Conservation (phyloP, 2,113 vertebrate species). For the Odocoileus hemionus region DNA sequence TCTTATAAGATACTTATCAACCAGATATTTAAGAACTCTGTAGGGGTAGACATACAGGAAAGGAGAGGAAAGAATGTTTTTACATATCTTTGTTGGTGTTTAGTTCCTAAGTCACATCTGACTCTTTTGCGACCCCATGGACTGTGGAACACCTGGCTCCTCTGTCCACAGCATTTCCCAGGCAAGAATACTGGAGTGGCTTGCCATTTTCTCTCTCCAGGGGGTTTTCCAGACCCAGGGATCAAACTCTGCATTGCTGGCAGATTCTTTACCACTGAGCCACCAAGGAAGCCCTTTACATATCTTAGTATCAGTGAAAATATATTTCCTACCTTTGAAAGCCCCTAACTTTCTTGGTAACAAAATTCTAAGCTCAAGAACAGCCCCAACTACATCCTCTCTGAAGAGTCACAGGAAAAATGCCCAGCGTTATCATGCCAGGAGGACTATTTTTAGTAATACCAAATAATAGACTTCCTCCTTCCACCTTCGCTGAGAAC, state of each 20-base stretch:
- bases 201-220: background rate
- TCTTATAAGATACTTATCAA: background rate
- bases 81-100: background rate
- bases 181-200: background rate
- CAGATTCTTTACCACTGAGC: background rate
- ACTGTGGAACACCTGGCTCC: background rate
- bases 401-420: background rate
- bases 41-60: background rate
- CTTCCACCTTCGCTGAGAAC: background rate
- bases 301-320: background rate
- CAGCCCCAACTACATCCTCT: background rate
- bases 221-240: background rate
- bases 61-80: background rate
- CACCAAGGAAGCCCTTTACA: background rate
- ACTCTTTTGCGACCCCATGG: background rate
- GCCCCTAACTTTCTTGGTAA: background rate
- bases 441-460: background rate
- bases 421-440: background rate
- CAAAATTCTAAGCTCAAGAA: constrained; percentile 23
- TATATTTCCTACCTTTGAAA: background rate
- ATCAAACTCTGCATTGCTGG: background rate
- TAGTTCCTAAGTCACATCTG: background rate
- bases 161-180: background rate
- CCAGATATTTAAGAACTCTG: background rate
- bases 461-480: background rate